phyloP scores from a whole-genome alignment of 2,888 invertebrate genomes.

The Drosophila borealis region DNA sequence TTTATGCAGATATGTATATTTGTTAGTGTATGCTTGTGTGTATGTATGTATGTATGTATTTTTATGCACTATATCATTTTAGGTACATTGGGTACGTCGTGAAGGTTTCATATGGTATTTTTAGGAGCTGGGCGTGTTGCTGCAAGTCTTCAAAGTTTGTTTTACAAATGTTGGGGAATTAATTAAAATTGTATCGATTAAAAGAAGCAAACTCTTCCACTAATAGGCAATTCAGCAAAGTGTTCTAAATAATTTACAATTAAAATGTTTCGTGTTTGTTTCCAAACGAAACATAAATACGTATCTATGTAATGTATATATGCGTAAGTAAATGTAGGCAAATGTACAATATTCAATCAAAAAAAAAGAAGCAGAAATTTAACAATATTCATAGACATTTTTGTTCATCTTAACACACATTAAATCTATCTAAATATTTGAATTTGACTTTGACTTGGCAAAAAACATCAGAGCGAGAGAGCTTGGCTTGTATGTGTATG shows the following conservation, averaged over 20 bases:
- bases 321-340: slow-evolving; percentile 31
- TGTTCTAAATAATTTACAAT: slow-evolving; percentile 41
- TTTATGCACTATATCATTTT: slow-evolving; percentile 45
- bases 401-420: slow-evolving; percentile 49
- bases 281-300: slow-evolving; percentile 16
- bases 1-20: slow-evolving; percentile 37
- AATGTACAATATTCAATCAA: slow-evolving; percentile 46
- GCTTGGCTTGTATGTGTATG: slow-evolving; percentile 50
- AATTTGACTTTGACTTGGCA: slow-evolving; percentile 63
- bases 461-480: slow-evolving; percentile 57
- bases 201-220: slow-evolving; percentile 28
- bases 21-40: slow-evolving; percentile 29
- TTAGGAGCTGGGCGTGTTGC: slow-evolving; percentile 35
- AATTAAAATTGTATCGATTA: slow-evolving; percentile 12
- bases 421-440: slow-evolving; percentile 31
- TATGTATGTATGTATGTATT: slow-evolving; percentile 31
- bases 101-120: slow-evolving; percentile 50
- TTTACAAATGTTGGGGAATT: slow-evolving; percentile 19
- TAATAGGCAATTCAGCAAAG: slow-evolving; percentile 47
- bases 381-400: slow-evolving; percentile 69
- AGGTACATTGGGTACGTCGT: slow-evolving; percentile 74
- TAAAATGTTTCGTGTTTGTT: slow-evolving; percentile 12
- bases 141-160: slow-evolving; percentile 28
- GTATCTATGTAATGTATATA: slow-evolving; percentile 8
- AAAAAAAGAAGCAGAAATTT: slow-evolving; percentile 35